Base-by-base conservation (phyloP, 2,113 vertebrate species). In the Sialia sialis region DNA sequence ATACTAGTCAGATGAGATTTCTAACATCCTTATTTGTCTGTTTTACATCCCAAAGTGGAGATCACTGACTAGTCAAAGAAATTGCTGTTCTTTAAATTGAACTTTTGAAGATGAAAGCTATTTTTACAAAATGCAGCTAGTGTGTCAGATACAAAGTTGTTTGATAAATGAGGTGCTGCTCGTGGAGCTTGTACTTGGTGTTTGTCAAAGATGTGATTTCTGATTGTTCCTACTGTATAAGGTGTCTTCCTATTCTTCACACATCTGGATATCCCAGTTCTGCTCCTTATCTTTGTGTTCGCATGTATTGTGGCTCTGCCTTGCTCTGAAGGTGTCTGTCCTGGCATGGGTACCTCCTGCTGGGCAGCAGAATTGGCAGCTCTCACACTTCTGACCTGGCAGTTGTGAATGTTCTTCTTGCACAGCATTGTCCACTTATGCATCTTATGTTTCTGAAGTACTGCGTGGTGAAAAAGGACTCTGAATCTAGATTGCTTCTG, bases 381-480 rank as follows among this genome's bases (percentile, higher is more conserved):
- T 81, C 27, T 75, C 2, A 0, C 11, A 1, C 44, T 59, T 75
- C 16, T 46, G 73, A 76, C 66, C 63, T 56, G 54, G 32, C 20
- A 44, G n/a, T 25, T 2, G 0, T 26, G 36, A 84, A 36, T 26
- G 25, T 27, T 29, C 63, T 82, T 64, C 43, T 80, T 49, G 13
- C 0, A 1, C 10, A 13, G 9, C 7, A 4, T 21, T 77, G 27
- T 63, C 51, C 10, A 2, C 36, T 48, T 38, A 7, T 0, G 5
- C 75, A 34, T 38, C 25, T 46, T 59, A 3, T 3, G 10, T 20
- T 75, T 25, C 38, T 38, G 34, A 70, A 48, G 19, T 46, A 8
- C 13, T 43, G 32, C 11, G n/a, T 72, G 52, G 19, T 81, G 49
- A 32, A 51, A 72, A 75, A 74, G 46, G 51, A 8, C 41, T 84